Percentiles rank a stretch among this genome's conserved stretches.
Conservation (phyloP, 2,113 vertebrate species). For the Mobula birostris region DNA sequence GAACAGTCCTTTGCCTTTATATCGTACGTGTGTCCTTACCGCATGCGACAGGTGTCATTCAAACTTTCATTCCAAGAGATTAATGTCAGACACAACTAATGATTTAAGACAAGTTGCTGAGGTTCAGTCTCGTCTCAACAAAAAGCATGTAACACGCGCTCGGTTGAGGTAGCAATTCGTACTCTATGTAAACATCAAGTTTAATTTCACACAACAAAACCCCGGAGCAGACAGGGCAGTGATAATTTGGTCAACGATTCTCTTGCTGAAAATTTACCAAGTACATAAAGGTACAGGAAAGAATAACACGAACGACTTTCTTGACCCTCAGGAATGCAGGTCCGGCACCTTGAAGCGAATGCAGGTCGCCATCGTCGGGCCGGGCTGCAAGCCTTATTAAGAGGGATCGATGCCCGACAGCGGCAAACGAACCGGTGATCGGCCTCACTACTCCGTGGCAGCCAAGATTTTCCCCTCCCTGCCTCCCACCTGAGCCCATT, state of each 20-base stretch:
- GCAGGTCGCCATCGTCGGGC: no score
- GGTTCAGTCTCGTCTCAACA: not conserved
- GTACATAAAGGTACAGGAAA: not conserved
- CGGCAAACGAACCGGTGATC: no score
- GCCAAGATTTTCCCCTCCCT: no score
- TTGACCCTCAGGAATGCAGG: no score
- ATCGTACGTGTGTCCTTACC: no score
- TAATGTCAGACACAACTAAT: not conserved
- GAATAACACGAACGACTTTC: not conserved
- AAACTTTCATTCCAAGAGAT: not conserved
- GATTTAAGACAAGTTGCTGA: not conserved
- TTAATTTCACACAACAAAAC: slow-evolving; percentile 2
- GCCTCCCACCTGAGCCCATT: no score
- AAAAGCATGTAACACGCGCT: not conserved
- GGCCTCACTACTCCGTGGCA: no score
- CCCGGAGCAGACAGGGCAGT: not conserved
- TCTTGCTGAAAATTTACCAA: not conserved
- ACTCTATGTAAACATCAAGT: not conserved
- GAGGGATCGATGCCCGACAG: no score
- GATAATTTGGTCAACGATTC: slow-evolving; percentile 2
- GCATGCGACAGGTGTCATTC: not conserved
- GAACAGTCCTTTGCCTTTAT: not conserved
- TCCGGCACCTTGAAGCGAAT: no score
- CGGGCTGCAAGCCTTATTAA: no score
- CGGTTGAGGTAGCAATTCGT: not conserved